These are phyloP conservation scores for Zaprionus ghesquierei DNA, from an alignment of 1,140 invertebrate genomes.

Conservation along the genomic window DNA sequence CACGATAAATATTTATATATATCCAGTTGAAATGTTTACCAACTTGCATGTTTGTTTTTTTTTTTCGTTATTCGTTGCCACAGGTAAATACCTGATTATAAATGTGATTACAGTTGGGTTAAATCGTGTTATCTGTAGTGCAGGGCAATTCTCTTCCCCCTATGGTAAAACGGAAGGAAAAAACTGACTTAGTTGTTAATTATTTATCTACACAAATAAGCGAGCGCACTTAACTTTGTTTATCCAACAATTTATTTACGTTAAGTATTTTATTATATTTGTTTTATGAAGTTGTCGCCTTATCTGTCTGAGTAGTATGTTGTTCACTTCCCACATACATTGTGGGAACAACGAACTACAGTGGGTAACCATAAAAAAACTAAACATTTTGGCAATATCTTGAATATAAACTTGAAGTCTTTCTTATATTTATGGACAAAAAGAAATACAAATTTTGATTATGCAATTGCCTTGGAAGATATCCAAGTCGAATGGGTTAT, in stretches of 20 bases:
- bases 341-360: neutral
- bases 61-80: neutral
- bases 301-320: neutral
- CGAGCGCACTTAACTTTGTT: neutral
- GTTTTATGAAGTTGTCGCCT: neutral
- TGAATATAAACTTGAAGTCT: too few species aligned
- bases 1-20: constrained; percentile 14
- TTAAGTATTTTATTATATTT: neutral
- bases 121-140: constrained; percentile 1
- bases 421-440: too few species aligned
- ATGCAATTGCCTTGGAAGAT: too few species aligned
- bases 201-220: constrained; percentile 31
- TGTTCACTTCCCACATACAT: neutral
- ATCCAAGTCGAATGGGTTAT: too few species aligned
- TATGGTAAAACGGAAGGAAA: neutral
- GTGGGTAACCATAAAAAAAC: neutral
- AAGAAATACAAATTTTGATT: too few species aligned
- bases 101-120: neutral
- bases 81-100: constrained; percentile 4
- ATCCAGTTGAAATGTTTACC: constrained; percentile 13
- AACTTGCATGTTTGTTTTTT: constrained; percentile 12
- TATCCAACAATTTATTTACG: constrained; percentile 5
- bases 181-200: constrained; percentile 36
- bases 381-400: too few species aligned
- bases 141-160: constrained; percentile 7